Evolutionary conservation across 2,113 vertebrate species (phyloP), one percentile per base, ranked within the genome.

Genomic region (Chlorocebus sabaeus): DNA sequence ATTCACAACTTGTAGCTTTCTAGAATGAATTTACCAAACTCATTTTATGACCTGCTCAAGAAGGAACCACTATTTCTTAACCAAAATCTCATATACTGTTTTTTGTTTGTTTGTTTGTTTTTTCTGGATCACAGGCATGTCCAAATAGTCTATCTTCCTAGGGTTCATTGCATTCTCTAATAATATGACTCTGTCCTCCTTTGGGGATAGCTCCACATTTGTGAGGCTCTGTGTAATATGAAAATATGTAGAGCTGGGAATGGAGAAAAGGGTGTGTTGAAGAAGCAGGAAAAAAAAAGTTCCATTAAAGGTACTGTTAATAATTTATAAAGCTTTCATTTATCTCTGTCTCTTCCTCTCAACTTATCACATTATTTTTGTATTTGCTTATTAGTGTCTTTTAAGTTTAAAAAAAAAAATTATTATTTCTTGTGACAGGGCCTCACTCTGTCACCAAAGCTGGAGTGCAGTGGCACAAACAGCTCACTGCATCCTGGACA

Each of bases 171-270:
- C 13, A 81, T 38, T 85, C 9, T 84, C 35, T 83, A 35, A 17
- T 5, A 13, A 14, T 27, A 7, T 73, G 23, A 67, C 30, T 48
- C 0, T 57, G 25, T 40, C 22, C 3, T 79, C 11, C 38, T n/a
- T 75, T 25, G 78, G 45, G 17, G 9, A 35, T 40, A 22, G 35
- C 25, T 93, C 2, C 4, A 25, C 14, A 16, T 67, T 55, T 73
- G 25, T 3, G 2, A 70, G n/a, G 7, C 7, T 22, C 25, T 4
- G 2, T 11, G 9, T 8, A 80, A 78, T 20, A 16, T 16, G 32
- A 48, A 92, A 79, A 48, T 20, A n/a, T 13, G 12, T 30, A 22
- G n/a, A 6, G 4, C 0, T 9, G 6, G 1, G 5, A 8, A 11
- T 48, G 11, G 30, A 59, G 5, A 23, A 52, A 55, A 50, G 18